These are phyloP conservation scores for Phyto melanocephala DNA, from an alignment of 2,888 invertebrate genomes.

Conservation along the genomic window DNA sequence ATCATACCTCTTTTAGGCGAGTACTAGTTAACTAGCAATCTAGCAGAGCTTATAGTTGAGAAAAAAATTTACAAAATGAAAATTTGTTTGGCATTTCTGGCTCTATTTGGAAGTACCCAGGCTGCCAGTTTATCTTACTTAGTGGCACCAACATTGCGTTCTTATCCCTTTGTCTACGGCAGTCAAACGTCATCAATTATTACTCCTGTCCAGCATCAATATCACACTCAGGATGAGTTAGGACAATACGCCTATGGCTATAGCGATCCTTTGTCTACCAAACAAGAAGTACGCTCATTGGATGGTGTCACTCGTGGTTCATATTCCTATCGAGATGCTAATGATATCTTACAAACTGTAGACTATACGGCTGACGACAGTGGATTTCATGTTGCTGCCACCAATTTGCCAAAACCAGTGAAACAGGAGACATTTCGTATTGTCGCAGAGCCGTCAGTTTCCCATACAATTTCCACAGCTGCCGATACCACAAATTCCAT, in stretches of 20 bases:
- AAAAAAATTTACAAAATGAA: conserved; percentile 70
- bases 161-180: conserved; percentile 71
- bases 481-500: conserved; percentile 61
- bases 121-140: conserved; percentile 68
- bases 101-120: conserved; percentile 68
- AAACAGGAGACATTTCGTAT: conserved; percentile 44
- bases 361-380: conserved; percentile 81
- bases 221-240: conserved; percentile 82
- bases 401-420: conserved; percentile 80
- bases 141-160: conserved; percentile 62
- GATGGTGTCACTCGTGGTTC: conserved; percentile 82
- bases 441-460: conserved; percentile 52
- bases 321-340: conserved; percentile 82
- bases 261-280: conserved; percentile 81
- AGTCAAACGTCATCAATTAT: conserved; percentile 72
- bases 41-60: conserved; percentile 68
- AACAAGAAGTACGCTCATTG: conserved; percentile 81
- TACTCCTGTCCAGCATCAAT: conserved; percentile 79
- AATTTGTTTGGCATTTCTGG: conserved; percentile 69
- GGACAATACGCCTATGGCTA: conserved; percentile 84
- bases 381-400: conserved; percentile 83
- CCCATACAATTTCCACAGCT: conserved; percentile 59
- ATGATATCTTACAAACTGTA: conserved; percentile 81
- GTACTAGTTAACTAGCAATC: conserved; percentile 71
- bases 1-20: conserved; percentile 72